Percentiles rank a stretch among this genome's conserved stretches.
These are phyloP conservation scores for Leuciscus waleckii DNA, from an alignment of 2,797 vertebrate genomes.

Conservation along the genomic window DNA sequence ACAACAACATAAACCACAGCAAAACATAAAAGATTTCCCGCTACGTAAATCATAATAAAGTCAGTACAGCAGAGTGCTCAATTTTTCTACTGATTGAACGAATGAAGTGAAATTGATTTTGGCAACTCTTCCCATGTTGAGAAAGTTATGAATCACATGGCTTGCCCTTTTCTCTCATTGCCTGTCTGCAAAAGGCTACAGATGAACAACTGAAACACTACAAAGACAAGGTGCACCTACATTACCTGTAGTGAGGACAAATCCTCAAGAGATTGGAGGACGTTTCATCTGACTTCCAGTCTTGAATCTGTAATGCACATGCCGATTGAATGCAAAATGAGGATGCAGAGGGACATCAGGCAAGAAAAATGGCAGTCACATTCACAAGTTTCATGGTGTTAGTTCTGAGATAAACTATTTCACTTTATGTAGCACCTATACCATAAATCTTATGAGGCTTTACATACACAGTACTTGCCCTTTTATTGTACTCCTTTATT, in stretches of 20 bases:
- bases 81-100: constrained; percentile 46
- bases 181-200: constrained; percentile 26
- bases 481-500: constrained; percentile 30
- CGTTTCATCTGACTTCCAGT: constrained; percentile 57
- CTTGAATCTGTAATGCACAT: constrained; percentile 64
- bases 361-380: constrained; percentile 71
- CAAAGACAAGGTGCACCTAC: constrained; percentile 30
- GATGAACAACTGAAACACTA: constrained; percentile 37
- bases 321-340: constrained; percentile 67
- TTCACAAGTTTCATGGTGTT: constrained; percentile 76
- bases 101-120: constrained; percentile 53
- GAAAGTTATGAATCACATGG: constrained; percentile 25
- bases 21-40: constrained; percentile 26
- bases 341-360: constrained; percentile 52
- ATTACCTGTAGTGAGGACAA: constrained; percentile 47
- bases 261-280: constrained; percentile 42
- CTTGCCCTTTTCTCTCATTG: constrained; percentile 11
- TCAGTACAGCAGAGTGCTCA: constrained; percentile 14
- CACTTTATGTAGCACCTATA: constrained; percentile 71
- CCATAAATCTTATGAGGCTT: constrained; percentile 72
- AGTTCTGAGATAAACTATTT: constrained; percentile 77
- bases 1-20: background rate
- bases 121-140: background rate
- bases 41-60: constrained; percentile 35
- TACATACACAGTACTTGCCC: constrained; percentile 60